Percentiles rank a stretch among this genome's conserved stretches.
Evolutionary conservation across 2,888 invertebrate genomes (phyloP).

Genomic region (Drosophila pegasa): DNA sequence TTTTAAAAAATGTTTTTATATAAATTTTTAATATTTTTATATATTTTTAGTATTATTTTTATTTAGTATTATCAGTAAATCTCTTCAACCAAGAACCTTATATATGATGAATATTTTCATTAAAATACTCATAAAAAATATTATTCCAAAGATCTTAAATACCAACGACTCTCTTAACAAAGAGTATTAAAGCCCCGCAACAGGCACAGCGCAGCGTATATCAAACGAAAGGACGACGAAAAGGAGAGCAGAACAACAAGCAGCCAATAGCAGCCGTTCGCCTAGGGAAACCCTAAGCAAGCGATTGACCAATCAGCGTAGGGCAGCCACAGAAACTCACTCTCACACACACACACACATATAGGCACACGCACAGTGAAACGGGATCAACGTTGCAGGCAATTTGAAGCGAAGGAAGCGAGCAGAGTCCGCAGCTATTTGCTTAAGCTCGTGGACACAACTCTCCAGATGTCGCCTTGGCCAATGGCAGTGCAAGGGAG

Average conservation of each 20-base stretch:
- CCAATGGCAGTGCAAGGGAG: conserved; percentile 26
- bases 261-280: conserved; percentile 55
- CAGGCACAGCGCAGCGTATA: conserved; percentile 26
- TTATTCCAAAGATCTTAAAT: too few relatives aligned
- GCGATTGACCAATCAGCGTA: conserved; percentile 50
- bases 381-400: conserved; percentile 63
- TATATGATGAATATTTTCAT: too few relatives aligned
- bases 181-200: conserved; percentile 14
- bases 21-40: not conserved
- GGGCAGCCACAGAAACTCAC: not conserved
- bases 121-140: too few relatives aligned
- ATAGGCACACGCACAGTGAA: conserved; percentile 20
- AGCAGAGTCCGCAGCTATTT: conserved; percentile 6
- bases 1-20: too few relatives aligned
- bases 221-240: conserved; percentile 17
- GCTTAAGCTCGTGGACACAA: conserved; percentile 4
- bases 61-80: too few relatives aligned
- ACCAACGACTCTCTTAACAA: not conserved
- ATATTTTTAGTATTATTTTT: too few relatives aligned
- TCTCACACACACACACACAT: conserved; percentile 10
- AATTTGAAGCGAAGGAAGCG: conserved; percentile 23
- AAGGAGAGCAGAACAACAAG: conserved; percentile 17
- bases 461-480: conserved; percentile 15
- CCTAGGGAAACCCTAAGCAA: conserved; percentile 18
- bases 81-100: too few relatives aligned